A percentile compares a stretch with the other conserved stretches of the same genome.
Evolutionary conservation across 2,888 invertebrate genomes (phyloP).

Genomic region (Omphaloscelis lunosa): DNA sequence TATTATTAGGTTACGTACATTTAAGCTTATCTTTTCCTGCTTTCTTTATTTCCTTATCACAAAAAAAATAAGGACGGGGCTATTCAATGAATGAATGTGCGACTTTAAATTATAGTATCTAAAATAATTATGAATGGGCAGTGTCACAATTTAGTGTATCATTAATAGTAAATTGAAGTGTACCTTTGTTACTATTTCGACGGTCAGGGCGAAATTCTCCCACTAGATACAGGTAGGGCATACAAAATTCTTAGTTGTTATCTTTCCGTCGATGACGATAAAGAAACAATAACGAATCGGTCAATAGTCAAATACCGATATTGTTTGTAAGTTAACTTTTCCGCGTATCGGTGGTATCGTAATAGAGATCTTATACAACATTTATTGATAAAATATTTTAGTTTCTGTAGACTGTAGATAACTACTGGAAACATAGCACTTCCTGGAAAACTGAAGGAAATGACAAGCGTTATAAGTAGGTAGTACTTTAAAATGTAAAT

Average conservation of each 20-base stretch:
- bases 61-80: conserved; percentile 42
- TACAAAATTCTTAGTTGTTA: conserved; percentile 24
- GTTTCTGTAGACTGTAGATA: conserved; percentile 41
- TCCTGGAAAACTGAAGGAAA: conserved; percentile 41
- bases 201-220: background rate
- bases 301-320: conserved; percentile 42
- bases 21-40: conserved; percentile 19
- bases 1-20: too few species aligned
- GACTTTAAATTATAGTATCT: conserved; percentile 52
- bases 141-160: conserved; percentile 52
- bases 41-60: conserved; percentile 53
- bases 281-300: conserved; percentile 50
- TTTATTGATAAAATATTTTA: conserved; percentile 56
- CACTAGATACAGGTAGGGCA: background rate
- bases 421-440: conserved; percentile 18
- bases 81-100: conserved; percentile 14
- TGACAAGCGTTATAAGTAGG: background rate
- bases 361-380: conserved; percentile 30
- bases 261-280: conserved; percentile 45
- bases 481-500: too few species aligned
- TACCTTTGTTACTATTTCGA: conserved; percentile 18
- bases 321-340: conserved; percentile 56
- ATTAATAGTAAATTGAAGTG: conserved; percentile 37
- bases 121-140: conserved; percentile 41
- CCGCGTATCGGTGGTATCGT: conserved; percentile 47